phyloP scores from a whole-genome alignment of 2,113 vertebrate species.

The Oncorhynchus kisutch region DNA sequence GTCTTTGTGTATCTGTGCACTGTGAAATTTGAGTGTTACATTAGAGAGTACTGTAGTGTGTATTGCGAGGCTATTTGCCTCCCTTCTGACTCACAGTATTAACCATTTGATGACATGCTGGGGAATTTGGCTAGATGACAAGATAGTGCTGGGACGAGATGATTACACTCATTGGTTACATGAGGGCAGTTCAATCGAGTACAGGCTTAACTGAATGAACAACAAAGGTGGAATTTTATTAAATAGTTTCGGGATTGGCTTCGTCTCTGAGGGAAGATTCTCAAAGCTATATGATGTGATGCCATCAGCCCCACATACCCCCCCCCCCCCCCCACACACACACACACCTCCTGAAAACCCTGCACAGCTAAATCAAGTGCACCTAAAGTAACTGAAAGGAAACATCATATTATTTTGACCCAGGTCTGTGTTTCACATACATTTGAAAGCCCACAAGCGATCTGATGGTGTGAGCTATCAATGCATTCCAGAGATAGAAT shows the following conservation, averaged over 20 bases:
- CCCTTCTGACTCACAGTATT: slow-evolving; percentile 25
- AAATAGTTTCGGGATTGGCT: no score
- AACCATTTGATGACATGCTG: slow-evolving; percentile 34
- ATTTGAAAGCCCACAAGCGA: no score
- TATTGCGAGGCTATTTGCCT: background rate
- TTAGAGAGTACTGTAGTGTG: background rate
- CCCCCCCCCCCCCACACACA: no score
- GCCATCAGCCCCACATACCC: background rate
- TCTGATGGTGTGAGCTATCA: no score
- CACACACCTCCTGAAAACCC: no score
- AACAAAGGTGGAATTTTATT: slow-evolving; percentile 1
- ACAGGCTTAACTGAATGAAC: slow-evolving; percentile 25
- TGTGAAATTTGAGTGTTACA: background rate
- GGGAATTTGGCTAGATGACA: slow-evolving; percentile 40
- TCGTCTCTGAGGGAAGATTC: no score
- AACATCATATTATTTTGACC: no score
- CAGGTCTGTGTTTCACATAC: no score
- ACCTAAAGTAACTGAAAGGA: no score
- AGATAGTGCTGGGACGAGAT: slow-evolving; percentile 48
- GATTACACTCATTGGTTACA: slow-evolving; percentile 48
- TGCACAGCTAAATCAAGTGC: background rate
- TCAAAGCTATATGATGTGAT: no score
- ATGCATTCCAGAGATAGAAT: no score
- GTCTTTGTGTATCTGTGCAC: no score
- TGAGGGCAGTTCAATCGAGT: slow-evolving; percentile 26